phyloP scores from a whole-genome alignment of 2,797 vertebrate genomes.

The Rhodeus uyekii region DNA sequence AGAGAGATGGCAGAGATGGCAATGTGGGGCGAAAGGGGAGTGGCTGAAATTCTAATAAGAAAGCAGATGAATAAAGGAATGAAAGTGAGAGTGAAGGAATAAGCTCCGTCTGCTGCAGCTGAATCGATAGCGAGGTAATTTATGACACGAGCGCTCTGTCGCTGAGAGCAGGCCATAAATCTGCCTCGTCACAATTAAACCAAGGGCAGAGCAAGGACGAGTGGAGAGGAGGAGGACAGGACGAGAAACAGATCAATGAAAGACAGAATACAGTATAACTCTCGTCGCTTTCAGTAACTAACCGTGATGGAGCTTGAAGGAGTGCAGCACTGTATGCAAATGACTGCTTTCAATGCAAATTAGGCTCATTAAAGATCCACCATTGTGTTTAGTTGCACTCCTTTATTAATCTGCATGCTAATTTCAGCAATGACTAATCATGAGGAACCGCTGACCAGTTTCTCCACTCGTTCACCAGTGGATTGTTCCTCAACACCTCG shows the following conservation, averaged over 20 bases:
- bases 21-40: neutral
- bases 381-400: neutral
- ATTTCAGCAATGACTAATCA: neutral
- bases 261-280: neutral
- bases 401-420: neutral
- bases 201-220: conserved; percentile 71
- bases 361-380: neutral
- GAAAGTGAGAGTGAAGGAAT: neutral
- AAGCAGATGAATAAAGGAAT: neutral
- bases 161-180: conserved; percentile 70
- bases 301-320: no score
- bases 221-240: neutral
- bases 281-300: neutral
- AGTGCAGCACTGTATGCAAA: no score
- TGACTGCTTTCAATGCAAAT: neutral
- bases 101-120: conserved; percentile 48
- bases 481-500: conserved; percentile 18
- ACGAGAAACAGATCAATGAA: neutral
- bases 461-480: conserved; percentile 13
- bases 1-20: no score
- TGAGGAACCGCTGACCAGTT: conserved; percentile 11
- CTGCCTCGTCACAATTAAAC: conserved; percentile 66
- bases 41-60: conserved; percentile 22
- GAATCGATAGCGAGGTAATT: conserved; percentile 62
- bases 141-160: conserved; percentile 64